phyloP scores from a whole-genome alignment of 2,888 invertebrate genomes.

The Octonoba sinensis region DNA sequence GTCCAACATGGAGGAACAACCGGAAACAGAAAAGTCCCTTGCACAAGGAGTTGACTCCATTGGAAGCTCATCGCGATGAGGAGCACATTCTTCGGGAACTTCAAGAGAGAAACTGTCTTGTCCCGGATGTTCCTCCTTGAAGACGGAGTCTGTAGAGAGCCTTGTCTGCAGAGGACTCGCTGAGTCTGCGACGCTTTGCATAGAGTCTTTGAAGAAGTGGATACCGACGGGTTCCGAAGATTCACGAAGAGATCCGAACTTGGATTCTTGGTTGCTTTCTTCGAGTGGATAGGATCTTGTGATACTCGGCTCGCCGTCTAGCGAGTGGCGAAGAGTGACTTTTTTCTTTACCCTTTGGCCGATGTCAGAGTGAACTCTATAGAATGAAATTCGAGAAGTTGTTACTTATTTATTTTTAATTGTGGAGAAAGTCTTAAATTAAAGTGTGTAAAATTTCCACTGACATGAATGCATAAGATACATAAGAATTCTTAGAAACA shows the following conservation, averaged over 20 bases:
- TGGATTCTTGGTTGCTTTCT: constrained; percentile 41
- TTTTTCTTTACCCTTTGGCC: constrained; percentile 86
- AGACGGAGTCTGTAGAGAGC: constrained; percentile 20
- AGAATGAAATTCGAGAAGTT: background rate
- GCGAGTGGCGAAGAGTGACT: constrained; percentile 79
- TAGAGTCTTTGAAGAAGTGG: constrained; percentile 20
- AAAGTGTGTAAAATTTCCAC: constrained; percentile 83
- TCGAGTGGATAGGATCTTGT: constrained; percentile 40
- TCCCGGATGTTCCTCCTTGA: constrained; percentile 21
- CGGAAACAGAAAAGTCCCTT: no score
- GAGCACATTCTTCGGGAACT: constrained; percentile 34
- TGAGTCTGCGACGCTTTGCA: constrained; percentile 10
- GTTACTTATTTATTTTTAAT: background rate
- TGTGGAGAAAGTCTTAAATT: constrained; percentile 75
- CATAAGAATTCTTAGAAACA: no score
- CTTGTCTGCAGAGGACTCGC: background rate
- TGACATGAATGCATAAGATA: background rate
- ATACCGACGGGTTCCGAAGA: background rate
- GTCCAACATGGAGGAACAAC: no score
- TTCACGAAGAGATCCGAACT: constrained; percentile 22
- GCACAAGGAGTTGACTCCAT: background rate
- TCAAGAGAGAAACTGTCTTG: constrained; percentile 36
- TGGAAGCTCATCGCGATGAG: constrained; percentile 7
- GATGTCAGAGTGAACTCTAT: constrained; percentile 75
- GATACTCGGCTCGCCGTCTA: constrained; percentile 55